Conservation (phyloP, 2,797 vertebrate genomes). For the Melanotaenia pygmaea region DNA sequence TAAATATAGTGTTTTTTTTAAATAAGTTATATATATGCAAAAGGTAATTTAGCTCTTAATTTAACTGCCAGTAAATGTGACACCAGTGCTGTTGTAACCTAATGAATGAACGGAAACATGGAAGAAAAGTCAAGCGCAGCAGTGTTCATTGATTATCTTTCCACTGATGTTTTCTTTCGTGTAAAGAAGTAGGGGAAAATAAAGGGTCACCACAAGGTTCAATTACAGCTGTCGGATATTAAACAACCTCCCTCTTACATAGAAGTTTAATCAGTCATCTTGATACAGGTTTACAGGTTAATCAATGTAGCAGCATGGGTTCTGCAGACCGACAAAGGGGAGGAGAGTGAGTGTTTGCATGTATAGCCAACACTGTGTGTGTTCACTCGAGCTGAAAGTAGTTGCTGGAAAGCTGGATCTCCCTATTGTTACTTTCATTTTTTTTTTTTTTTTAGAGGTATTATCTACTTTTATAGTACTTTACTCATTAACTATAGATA, state of each 20-base stretch:
- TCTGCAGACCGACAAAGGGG: conserved; percentile 31
- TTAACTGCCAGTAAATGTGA: conserved; percentile 18
- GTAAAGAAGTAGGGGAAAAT: conserved; percentile 33
- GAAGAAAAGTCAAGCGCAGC: conserved; percentile 17
- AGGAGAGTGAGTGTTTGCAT: conserved; percentile 20
- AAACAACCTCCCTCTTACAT: conserved; percentile 47
- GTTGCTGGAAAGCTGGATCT: conserved; percentile 8
- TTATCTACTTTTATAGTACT: neutral
- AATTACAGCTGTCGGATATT: conserved; percentile 44
- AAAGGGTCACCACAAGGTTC: conserved; percentile 32
- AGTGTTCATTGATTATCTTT: conserved; percentile 32
- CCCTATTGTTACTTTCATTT: conserved; percentile 4
- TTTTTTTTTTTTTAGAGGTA: conserved; percentile 1
- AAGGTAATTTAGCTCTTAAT: conserved; percentile 24
- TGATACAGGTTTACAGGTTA: conserved; percentile 63
- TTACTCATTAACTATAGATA: conserved; percentile 2
- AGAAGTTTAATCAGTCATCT: conserved; percentile 71
- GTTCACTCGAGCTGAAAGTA: conserved; percentile 34
- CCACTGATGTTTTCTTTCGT: conserved; percentile 65
- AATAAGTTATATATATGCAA: conserved; percentile 33
- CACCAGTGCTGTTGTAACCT: conserved; percentile 15
- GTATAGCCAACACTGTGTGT: conserved; percentile 29
- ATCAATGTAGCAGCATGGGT: conserved; percentile 60
- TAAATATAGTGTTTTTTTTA: neutral
- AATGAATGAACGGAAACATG: conserved; percentile 10